Conservation (phyloP, 2,113 vertebrate species). For the Zingel zingel region DNA sequence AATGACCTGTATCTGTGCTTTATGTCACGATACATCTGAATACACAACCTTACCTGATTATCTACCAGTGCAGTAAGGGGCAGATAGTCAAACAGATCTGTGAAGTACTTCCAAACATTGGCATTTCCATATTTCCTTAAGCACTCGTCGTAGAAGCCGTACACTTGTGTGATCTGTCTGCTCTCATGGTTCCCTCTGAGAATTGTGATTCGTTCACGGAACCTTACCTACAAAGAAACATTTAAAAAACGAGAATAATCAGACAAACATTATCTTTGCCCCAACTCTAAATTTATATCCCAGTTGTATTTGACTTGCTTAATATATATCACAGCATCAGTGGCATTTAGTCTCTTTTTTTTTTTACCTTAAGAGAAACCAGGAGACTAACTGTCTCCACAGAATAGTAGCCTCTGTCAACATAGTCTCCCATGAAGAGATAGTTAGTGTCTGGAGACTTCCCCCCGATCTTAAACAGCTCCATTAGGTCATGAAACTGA, state of each 20-base stretch:
- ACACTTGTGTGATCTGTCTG: slow-evolving; percentile 86
- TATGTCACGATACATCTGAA: neutral
- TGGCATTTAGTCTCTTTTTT: neutral
- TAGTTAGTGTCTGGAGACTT: slow-evolving; percentile 99
- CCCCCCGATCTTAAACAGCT: slow-evolving; percentile 88
- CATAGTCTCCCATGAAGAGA: slow-evolving; percentile 91
- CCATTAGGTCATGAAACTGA: slow-evolving; percentile 87
- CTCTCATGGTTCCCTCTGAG: slow-evolving; percentile 98
- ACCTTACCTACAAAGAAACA: slow-evolving; percentile 88
- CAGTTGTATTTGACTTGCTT: neutral
- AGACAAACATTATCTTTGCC: neutral
- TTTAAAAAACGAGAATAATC: neutral
- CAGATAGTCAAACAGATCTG: slow-evolving; percentile 88
- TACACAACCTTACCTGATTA: slow-evolving; percentile 89
- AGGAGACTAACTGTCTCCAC: slow-evolving; percentile 97
- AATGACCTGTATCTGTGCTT: neutral
- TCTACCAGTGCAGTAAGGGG: slow-evolving; percentile 97
- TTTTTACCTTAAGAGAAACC: slow-evolving; percentile 97
- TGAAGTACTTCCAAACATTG: slow-evolving; percentile 99
- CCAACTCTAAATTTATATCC: neutral
- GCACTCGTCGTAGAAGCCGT: slow-evolving; percentile 89
- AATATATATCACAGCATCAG: neutral
- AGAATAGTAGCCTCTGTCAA: slow-evolving; percentile 89
- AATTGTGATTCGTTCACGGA: slow-evolving; percentile 96
- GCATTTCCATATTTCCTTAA: slow-evolving; percentile 98